Evolutionary conservation across 2,888 invertebrate species (phyloP).

Genomic region (Chromoteleia sp.): DNA sequence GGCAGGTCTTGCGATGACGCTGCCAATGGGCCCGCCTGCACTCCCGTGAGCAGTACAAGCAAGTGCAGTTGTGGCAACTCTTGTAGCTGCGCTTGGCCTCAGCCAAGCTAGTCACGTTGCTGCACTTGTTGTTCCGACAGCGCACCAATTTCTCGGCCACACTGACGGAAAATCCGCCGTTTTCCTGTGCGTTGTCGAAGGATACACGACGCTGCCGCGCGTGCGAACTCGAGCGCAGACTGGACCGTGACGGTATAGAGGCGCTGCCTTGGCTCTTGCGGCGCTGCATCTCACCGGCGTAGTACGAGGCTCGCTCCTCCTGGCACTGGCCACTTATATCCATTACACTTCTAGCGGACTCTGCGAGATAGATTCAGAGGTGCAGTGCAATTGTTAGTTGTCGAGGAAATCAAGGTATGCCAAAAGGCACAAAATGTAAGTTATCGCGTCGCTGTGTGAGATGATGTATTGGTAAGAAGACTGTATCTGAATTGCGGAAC

Average conservation of each 20-base stretch:
- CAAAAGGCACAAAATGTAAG: too few species aligned
- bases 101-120: conserved; percentile 88
- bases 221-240: conserved; percentile 62
- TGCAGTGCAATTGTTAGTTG: conserved; percentile 8
- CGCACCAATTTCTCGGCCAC: conserved; percentile 87
- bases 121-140: conserved; percentile 93
- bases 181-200: conserved; percentile 86
- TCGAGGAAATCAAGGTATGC: not conserved
- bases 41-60: conserved; percentile 96
- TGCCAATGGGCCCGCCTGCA: conserved; percentile 97
- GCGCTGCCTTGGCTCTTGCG: conserved; percentile 89
- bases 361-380: conserved; percentile 72
- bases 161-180: conserved; percentile 84
- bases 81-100: conserved; percentile 94
- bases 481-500: too few species aligned
- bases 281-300: conserved; percentile 84
- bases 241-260: conserved; percentile 79
- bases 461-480: too few species aligned
- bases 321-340: conserved; percentile 73
- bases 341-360: conserved; percentile 81
- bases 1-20: conserved; percentile 94
- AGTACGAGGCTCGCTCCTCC: conserved; percentile 75
- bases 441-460: too few species aligned
- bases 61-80: conserved; percentile 97
- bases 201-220: conserved; percentile 85